Percentiles rank a stretch among this genome's conserved stretches.
Evolutionary conservation across 2,888 invertebrate species (phyloP).

Genomic region (Toxonevra muliebris): DNA sequence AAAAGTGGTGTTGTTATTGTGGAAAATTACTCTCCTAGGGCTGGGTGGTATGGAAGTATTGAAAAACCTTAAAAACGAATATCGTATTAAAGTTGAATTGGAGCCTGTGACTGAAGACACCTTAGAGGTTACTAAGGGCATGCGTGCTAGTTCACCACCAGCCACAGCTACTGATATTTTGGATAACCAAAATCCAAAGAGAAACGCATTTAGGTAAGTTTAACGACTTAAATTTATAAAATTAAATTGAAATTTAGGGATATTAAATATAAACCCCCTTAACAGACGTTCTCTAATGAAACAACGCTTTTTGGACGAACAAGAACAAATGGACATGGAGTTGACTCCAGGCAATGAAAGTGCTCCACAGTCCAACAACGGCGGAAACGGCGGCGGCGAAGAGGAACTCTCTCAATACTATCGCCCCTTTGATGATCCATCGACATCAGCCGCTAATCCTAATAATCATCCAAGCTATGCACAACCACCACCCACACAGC

Average conservation of each 20-base stretch:
- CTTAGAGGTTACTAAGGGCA: constrained; percentile 88
- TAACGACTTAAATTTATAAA: background rate
- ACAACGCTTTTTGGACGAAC: constrained; percentile 90
- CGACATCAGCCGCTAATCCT: constrained; percentile 55
- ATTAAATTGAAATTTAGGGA: background rate
- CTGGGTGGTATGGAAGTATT: constrained; percentile 91
- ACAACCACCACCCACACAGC: constrained; percentile 49
- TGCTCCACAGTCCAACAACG: constrained; percentile 39
- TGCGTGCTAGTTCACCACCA: constrained; percentile 96
- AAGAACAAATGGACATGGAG: constrained; percentile 77
- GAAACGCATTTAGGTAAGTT: constrained; percentile 75
- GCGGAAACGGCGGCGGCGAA: constrained; percentile 66
- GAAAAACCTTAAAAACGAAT: constrained; percentile 77
- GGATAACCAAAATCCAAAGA: constrained; percentile 84
- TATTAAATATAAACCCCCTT: background rate
- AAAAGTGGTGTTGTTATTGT: constrained; percentile 91
- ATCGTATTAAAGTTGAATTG: constrained; percentile 77
- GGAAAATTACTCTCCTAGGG: constrained; percentile 93
- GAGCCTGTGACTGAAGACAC: constrained; percentile 89
- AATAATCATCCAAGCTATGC: constrained; percentile 55
- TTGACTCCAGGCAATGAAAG: constrained; percentile 68
- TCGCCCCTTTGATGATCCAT: constrained; percentile 64
- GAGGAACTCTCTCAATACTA: constrained; percentile 66
- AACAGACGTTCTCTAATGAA: constrained; percentile 77
- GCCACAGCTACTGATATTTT: constrained; percentile 89